Percentiles rank a stretch among this genome's conserved stretches.
Conservation (phyloP, 2,113 vertebrate species). For the Pelvicachromis taeniatus region DNA sequence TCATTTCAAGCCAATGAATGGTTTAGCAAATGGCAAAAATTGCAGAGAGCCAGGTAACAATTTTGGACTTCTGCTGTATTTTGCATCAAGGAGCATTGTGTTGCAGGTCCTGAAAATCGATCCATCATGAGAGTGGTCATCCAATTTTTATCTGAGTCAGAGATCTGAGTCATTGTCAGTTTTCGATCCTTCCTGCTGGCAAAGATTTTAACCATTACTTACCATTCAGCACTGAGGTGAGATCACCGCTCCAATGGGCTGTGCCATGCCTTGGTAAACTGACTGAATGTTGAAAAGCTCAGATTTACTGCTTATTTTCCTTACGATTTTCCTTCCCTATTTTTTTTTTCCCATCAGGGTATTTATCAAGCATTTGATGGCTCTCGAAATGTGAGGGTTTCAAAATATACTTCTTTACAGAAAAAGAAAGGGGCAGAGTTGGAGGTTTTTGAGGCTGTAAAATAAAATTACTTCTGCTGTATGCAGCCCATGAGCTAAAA, state of each 20-base stretch:
- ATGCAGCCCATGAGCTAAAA: not conserved
- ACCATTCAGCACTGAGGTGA: not conserved
- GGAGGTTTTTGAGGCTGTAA: not conserved
- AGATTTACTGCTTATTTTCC: not conserved
- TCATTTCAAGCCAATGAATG: not conserved
- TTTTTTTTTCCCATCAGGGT: fast-evolving
- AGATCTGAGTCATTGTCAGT: not conserved
- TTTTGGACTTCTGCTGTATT: not conserved
- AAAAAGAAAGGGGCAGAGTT: not conserved
- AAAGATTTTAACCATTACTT: not conserved
- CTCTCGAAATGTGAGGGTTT: not conserved
- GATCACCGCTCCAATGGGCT: not conserved
- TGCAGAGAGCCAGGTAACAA: not conserved
- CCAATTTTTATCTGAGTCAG: not conserved
- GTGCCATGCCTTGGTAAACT: not conserved
- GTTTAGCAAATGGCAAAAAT: not conserved
- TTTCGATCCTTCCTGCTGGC: not conserved
- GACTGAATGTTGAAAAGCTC: not conserved
- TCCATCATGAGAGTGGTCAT: not conserved
- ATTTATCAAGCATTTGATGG: not conserved
- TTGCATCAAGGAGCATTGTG: not conserved
- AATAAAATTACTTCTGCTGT: not conserved
- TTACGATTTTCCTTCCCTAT: not conserved
- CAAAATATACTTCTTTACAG: not conserved
- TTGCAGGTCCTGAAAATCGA: not conserved